Percentiles rank a stretch among this genome's conserved stretches.
phyloP scores from a whole-genome alignment of 2,113 vertebrate genomes.

The Macquaria australasica region DNA sequence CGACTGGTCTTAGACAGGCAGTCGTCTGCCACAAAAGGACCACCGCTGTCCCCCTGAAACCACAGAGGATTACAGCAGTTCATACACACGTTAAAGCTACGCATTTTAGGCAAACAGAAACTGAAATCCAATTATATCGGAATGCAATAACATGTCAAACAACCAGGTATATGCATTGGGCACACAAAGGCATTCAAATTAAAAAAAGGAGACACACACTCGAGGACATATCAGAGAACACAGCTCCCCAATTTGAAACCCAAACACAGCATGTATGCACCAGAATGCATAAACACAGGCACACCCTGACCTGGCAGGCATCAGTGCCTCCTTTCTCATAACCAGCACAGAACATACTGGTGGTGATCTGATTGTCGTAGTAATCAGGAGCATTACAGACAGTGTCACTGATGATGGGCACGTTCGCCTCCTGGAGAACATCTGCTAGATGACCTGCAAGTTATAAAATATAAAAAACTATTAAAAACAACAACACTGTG shows the following conservation, averaged over 20 bases:
- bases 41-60: slow-evolving; percentile 91
- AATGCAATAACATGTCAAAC: not conserved
- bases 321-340: slow-evolving; percentile 90
- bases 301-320: slow-evolving; percentile 89
- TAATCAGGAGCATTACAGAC: slow-evolving; percentile 91
- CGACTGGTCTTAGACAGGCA: slow-evolving; percentile 87
- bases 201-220: not conserved
- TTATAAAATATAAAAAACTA: not conserved
- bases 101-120: not conserved
- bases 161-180: not conserved
- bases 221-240: not conserved
- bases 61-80: slow-evolving; percentile 8
- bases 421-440: slow-evolving; percentile 89
- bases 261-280: not conserved
- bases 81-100: not conserved
- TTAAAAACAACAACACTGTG: not conserved
- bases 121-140: not conserved
- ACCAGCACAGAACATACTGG: slow-evolving; percentile 94
- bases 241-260: not conserved
- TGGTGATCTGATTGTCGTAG: slow-evolving; percentile 92
- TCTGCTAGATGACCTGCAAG: slow-evolving; percentile 87
- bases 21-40: slow-evolving; percentile 91
- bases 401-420: slow-evolving; percentile 90
- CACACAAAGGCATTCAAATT: not conserved
- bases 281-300: not conserved